Conservation (phyloP, 2,113 vertebrate genomes). For the Panthera tigris region DNA sequence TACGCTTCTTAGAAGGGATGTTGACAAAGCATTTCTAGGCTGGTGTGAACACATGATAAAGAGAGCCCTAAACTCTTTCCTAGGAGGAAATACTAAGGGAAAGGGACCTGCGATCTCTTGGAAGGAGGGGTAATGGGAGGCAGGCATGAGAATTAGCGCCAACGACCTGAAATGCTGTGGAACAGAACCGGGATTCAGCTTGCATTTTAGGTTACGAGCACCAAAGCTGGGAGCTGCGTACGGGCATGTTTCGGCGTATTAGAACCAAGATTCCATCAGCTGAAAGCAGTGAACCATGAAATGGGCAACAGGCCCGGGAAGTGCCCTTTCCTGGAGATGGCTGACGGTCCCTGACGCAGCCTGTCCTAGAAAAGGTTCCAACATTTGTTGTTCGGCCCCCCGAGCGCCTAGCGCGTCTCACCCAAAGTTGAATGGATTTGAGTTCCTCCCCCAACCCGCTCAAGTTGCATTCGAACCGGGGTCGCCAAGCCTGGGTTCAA, state of each 20-base stretch:
- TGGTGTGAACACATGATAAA: neutral
- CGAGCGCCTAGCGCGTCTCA: accelerated
- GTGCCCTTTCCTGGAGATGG: neutral
- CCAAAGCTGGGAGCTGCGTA: neutral
- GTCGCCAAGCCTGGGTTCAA: neutral
- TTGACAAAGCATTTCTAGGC: neutral
- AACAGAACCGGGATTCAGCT: accelerated
- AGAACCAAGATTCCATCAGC: neutral
- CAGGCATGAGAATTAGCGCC: neutral
- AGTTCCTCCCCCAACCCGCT: neutral
- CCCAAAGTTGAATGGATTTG: too few species aligned
- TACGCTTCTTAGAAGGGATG: neutral
- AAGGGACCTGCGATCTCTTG: neutral
- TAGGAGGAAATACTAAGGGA: neutral
- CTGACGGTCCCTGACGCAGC: too few species aligned
- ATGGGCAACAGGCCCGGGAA: accelerated
- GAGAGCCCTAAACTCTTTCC: neutral
- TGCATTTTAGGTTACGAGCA: accelerated
- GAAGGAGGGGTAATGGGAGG: neutral
- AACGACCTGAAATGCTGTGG: neutral
- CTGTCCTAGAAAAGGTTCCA: neutral
- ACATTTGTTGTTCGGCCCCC: neutral
- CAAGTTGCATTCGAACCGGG: accelerated
- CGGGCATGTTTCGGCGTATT: neutral
- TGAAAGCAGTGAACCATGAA: neutral